Percentiles rank a stretch among this genome's conserved stretches.
phyloP scores from a whole-genome alignment of 2,888 invertebrate species.

The Drosophila nr. perissopoda region DNA sequence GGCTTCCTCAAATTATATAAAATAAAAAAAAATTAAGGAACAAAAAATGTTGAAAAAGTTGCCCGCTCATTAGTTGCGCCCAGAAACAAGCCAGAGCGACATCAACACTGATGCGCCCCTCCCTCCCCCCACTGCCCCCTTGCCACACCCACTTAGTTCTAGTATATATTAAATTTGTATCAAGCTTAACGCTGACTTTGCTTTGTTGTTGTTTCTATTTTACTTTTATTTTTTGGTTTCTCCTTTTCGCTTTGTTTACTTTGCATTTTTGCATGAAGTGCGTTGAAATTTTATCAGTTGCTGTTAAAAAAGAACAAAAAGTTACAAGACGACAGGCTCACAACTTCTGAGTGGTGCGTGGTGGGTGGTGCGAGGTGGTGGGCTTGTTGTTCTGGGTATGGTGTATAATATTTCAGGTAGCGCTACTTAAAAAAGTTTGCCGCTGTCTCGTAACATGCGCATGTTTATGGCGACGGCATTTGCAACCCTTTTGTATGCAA shows the following conservation, averaged over 20 bases:
- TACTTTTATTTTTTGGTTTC: slow-evolving; percentile 30
- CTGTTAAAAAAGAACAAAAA: slow-evolving; percentile 1
- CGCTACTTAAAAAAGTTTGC: slow-evolving; percentile 71
- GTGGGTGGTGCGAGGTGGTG: not conserved
- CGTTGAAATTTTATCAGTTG: slow-evolving; percentile 55
- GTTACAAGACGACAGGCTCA: slow-evolving; percentile 25
- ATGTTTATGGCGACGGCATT: slow-evolving; percentile 60
- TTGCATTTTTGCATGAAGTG: slow-evolving; percentile 37
- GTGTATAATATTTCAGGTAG: slow-evolving; percentile 64
- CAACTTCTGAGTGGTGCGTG: not conserved
- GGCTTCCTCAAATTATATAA: slow-evolving; percentile 33
- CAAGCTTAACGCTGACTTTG: slow-evolving; percentile 66
- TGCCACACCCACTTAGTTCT: slow-evolving; percentile 32
- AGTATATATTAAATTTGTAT: slow-evolving; percentile 67
- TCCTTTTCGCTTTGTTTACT: slow-evolving; percentile 33
- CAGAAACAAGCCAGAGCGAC: slow-evolving; percentile 40
- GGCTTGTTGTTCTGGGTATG: slow-evolving; percentile 4
- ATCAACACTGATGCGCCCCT: slow-evolving; percentile 15
- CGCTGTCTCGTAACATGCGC: slow-evolving; percentile 66
- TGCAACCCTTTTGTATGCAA: slow-evolving; percentile 46
- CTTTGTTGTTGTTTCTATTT: slow-evolving; percentile 6
- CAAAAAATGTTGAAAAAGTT: slow-evolving; percentile 34
- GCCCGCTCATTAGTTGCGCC: slow-evolving; percentile 60
- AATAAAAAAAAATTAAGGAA: slow-evolving; percentile 6
- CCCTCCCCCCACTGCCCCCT: not conserved